A percentile compares a stretch with the other conserved stretches of the same genome.
These are phyloP conservation scores for Neosalanx taihuensis DNA, from an alignment of 2,797 vertebrate genomes.

Conservation along the genomic window DNA sequence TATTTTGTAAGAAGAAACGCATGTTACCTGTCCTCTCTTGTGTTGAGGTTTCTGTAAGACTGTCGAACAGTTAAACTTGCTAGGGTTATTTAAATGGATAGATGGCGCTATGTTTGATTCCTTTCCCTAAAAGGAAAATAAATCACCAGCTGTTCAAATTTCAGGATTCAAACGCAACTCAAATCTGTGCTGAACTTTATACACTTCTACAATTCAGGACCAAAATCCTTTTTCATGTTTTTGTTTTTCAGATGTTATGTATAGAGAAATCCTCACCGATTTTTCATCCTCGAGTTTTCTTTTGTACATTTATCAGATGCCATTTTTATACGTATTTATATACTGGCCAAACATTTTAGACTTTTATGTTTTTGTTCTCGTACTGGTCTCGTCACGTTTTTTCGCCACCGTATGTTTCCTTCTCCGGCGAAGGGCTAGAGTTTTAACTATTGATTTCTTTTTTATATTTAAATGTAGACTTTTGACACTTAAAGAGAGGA, in stretches of 20 bases:
- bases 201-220: slow-evolving; percentile 90
- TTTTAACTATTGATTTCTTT: slow-evolving; percentile 92
- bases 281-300: slow-evolving; percentile 84
- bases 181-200: slow-evolving; percentile 99
- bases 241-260: slow-evolving; percentile 84
- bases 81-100: slow-evolving; percentile 93
- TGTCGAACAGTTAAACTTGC: slow-evolving; percentile 94
- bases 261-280: slow-evolving; percentile 85
- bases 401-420: slow-evolving; percentile 89
- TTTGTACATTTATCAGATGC: slow-evolving; percentile 96
- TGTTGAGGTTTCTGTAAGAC: slow-evolving; percentile 92
- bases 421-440: slow-evolving; percentile 99
- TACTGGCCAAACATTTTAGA: slow-evolving; percentile 93
- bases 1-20: slow-evolving; percentile 75
- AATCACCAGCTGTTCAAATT: slow-evolving; percentile 99
- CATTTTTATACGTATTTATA: slow-evolving; percentile 99
- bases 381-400: slow-evolving; percentile 73
- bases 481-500: slow-evolving; percentile 99
- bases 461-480: slow-evolving; percentile 99
- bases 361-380: slow-evolving; percentile 74
- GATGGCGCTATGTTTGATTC: slow-evolving; percentile 98
- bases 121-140: slow-evolving; percentile 69
- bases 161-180: slow-evolving; percentile 98
- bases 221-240: slow-evolving; percentile 89
- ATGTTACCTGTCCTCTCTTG: slow-evolving; percentile 95